Evolutionary conservation across 2,113 vertebrate genomes (phyloP), one percentile per base, ranked within the genome.

Genomic region (Cyprinodon brontotheroides): DNA sequence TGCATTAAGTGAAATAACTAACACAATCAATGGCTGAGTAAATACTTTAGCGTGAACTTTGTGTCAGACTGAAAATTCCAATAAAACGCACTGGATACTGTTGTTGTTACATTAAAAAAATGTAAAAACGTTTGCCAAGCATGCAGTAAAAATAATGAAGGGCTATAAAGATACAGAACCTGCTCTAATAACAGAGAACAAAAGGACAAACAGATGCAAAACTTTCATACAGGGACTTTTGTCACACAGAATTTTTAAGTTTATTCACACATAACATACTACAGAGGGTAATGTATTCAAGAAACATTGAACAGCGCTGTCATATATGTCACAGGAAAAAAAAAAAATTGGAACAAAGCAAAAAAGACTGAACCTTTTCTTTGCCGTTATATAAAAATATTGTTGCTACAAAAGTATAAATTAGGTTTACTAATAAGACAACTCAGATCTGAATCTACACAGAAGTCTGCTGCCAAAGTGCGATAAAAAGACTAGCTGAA

Each of bases 351-450:
- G 29, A 63, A 73, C 43, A 71, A 69, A 75, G 87, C 94, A 95
- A 95, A 94, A 95, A 72, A 91, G 78, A 82, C 94, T 92, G 92
- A 95, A 94, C 95, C 94, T 94, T 96, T 95, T 95, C 92, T 93
- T 95, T 92, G 94, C 95, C 95, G 89, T 93, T 96, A 96, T 97
- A 97, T 96, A 98, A 98, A 99, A 98, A 99, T 98, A 98, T 95
- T 97, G 97, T 97, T 95, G 96, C 97, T 98, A 99, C 96, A 99
- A 98, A 98, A 98, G 96, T 98, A 98, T 97, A 99, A 98, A 98
- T 97, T 96, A 98, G 96, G 95, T 95, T 95, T 97, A 98, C 96
- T 95, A 96, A 96, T 96, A 95, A 93, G 90, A 93, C 87, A 93
- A 94, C 92, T 92, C 72, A 93, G 88, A 93, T 91, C 94, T 95